Base-by-base conservation (phyloP, 1,140 invertebrate genomes). In the Rhagoletis zephyria region DNA sequence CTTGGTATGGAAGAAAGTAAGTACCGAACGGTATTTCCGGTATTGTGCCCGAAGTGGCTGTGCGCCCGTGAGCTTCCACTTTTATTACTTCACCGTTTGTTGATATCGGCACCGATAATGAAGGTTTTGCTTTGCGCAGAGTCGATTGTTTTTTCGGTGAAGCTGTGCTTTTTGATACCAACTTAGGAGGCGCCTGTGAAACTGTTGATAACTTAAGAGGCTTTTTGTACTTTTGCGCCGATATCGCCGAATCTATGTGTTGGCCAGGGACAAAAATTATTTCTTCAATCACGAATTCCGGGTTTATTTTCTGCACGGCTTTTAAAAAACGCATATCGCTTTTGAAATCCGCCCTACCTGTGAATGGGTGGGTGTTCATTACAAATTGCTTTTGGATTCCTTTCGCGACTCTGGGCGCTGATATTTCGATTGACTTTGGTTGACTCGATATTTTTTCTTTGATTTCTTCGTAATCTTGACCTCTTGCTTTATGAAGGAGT, bases 61-160 rank as follows among this genome's bases (percentile, higher is more conserved):
- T 93, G 87, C 88, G 89, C 89, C 91, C 88, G 85, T 90, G 92
- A 90, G 94, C 87, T 89, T 92, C 90, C 86, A 91, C 89, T 91
- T 93, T 91, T 12, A 60, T 12, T 30, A 87, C 60, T 56, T 85
- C 7, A 16, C 40, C 30, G n/a, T 85, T 10, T 6, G 10, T 4
- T 30, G n/a, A 6, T 60, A 6, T 19, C 16, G 7, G 81, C 16
- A 51, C 70, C 4, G 70, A 16, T 4, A 14, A 74, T 45, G 42
- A 10, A 86, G 4, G 61, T 61, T 19, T 67, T 10, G 65, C 86
- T 63, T 4, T 9, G n/a, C 45, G 40, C 30, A 30, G 30, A 30
- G 30, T 56, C n/a, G 85, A 40, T 19, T 14, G n/a, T 87, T 87
- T 87, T n/a, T 14, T 87, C 30, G 16, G 56, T 67, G 59, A 63